phyloP scores from a whole-genome alignment of 2,113 vertebrate species.

The Podarcis cretensis region DNA sequence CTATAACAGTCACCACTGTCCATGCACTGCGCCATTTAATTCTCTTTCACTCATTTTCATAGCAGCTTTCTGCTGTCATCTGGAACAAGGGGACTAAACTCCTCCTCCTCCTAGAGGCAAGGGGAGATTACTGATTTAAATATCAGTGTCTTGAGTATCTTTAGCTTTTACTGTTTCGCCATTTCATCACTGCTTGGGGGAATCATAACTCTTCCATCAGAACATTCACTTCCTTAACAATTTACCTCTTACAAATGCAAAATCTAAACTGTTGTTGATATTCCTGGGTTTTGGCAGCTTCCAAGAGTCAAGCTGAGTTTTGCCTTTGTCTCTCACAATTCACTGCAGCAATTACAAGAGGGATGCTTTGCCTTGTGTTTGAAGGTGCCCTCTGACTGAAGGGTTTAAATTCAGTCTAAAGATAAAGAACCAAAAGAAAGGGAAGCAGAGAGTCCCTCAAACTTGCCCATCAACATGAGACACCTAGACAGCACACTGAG shows the following conservation, averaged over 20 bases:
- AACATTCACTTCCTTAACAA: slow-evolving; percentile 3
- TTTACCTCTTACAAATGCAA: not conserved
- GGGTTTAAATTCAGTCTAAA: not conserved
- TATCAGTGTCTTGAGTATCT: not conserved
- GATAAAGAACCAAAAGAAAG: not conserved
- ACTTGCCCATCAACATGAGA: not conserved
- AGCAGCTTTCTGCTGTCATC: not conserved
- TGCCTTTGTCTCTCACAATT: not conserved
- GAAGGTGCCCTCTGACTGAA: not conserved
- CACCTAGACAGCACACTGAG: not conserved
- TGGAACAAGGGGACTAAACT: not conserved
- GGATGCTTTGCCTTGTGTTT: not conserved
- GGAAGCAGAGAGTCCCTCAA: too few species aligned
- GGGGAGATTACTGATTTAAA: not conserved
- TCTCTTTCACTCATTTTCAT: not conserved
- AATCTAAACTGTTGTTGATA: not conserved
- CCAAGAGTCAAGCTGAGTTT: not conserved
- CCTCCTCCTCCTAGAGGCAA: not conserved
- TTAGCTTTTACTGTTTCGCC: not conserved
- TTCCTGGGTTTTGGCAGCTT: not conserved
- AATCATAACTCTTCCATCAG: not conserved
- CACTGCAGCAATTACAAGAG: too few species aligned
- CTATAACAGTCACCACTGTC: not conserved
- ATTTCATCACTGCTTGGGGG: not conserved
- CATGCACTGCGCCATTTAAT: not conserved